Evolutionary conservation across 2,797 vertebrate species (phyloP).

Genomic region (Euthynnus affinis): DNA sequence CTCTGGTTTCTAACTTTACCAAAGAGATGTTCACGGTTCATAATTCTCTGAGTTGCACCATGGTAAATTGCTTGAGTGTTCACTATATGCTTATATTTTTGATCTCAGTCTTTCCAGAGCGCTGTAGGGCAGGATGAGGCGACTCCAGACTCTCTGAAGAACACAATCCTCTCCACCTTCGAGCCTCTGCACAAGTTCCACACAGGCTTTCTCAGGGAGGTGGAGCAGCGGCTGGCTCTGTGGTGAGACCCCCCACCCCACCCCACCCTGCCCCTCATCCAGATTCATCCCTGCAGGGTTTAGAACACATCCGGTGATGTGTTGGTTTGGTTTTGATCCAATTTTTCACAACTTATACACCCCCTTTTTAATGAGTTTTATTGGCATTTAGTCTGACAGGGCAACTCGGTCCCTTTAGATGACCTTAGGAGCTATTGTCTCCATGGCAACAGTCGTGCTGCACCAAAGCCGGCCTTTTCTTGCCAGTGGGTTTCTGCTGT

Average conservation of each 20-base stretch:
- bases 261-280: too few relatives aligned
- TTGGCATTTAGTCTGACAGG: constrained; percentile 55
- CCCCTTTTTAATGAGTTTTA: constrained; percentile 43
- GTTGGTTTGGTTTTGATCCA: constrained; percentile 21
- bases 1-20: background rate
- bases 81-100: constrained; percentile 16
- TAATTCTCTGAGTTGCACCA: background rate
- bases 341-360: constrained; percentile 31
- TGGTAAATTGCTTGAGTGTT: background rate
- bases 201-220: constrained; percentile 94
- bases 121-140: constrained; percentile 90
- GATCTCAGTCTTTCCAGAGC: constrained; percentile 92
- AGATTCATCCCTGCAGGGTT: constrained; percentile 6
- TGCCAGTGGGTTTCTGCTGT: constrained; percentile 71
- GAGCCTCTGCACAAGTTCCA: constrained; percentile 97
- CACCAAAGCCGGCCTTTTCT: constrained; percentile 62
- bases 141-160: constrained; percentile 91
- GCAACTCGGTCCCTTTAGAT: constrained; percentile 46
- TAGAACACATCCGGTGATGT: background rate
- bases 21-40: background rate
- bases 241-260: constrained; percentile 88
- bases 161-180: constrained; percentile 91
- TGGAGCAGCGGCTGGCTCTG: constrained; percentile 95
- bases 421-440: constrained; percentile 69
- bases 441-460: constrained; percentile 78